Evolutionary conservation across 2,888 invertebrate species (phyloP), one percentile per base, ranked within the genome.

Genomic region (Dermolepida albohirtum): DNA sequence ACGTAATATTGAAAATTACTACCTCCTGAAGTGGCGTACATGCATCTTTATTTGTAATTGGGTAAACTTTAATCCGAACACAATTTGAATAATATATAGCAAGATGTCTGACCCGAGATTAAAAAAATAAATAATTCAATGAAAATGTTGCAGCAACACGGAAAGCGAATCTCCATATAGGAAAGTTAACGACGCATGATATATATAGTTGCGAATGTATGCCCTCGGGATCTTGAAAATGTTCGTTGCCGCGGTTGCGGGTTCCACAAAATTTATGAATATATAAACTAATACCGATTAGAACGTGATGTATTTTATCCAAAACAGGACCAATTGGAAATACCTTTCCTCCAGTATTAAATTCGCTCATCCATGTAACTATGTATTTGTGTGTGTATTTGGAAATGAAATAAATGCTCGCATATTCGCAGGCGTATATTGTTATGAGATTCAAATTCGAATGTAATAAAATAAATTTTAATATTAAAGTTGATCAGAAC

Each of bases 181-280:
- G 40, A 54, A 39, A 40, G 40, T 40, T 54, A 40, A 54, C 39
- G 39, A 54, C 40, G 54, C 17, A 40, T 54, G 54, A 54, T 54
- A 40, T n/a, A n/a, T 54, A 54, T 29, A 54, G 39, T 40, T 54
- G 40, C 54, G 16, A 40, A 40, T 40, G 17, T 40, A 54, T 54
- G 11, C 54, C 40, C 54, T 17, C 16, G 54, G 54, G 54, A 54
- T 40, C 39, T 40, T 54, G 40, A 40, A 54, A 54, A 11, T 54
- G 54, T 40, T 54, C 40, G 40, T 10, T 17, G 39, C 40, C 40
- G 54, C 54, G 11, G 54, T 54, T 54, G 39, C 40, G 40, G 54
- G 54, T 5, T 54, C n/a, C n/a, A 10, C 29, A 40, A 54, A 54
- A 54, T 54, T 54, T 54, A 54, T 54, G 54, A 54, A 40, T 54